These are phyloP conservation scores for Trissolcus basalis DNA, from an alignment of 1,140 invertebrate species.

Conservation along the genomic window DNA sequence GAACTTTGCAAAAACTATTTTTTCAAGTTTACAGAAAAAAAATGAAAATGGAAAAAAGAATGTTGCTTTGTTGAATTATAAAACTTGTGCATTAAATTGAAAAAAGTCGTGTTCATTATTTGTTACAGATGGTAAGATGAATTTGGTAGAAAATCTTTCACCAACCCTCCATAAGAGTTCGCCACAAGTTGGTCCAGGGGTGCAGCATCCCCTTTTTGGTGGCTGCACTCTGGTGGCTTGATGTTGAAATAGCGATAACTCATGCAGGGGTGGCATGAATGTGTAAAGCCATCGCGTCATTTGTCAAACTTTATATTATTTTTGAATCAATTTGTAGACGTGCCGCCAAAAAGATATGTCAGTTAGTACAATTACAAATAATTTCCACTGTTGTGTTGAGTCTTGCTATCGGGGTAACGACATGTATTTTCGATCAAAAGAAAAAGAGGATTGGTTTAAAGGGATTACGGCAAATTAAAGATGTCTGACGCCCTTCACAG, in stretches of 20 bases:
- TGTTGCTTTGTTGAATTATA: too few relatives aligned
- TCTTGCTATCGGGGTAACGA: neutral
- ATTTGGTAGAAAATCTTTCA: slow-evolving; percentile 20
- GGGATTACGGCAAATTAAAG: slow-evolving; percentile 56
- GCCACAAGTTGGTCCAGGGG: slow-evolving; percentile 68
- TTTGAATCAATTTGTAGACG: slow-evolving; percentile 18
- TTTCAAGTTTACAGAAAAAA: too few relatives aligned
- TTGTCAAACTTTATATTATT: slow-evolving; percentile 20
- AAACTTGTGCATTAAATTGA: too few relatives aligned
- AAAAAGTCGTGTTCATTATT: neutral
- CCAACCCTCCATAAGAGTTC: slow-evolving; percentile 61
- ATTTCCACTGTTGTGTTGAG: neutral
- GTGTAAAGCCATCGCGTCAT: slow-evolving; percentile 57
- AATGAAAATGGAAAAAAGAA: too few relatives aligned
- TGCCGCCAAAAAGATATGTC: neutral
- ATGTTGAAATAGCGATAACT: slow-evolving; percentile 33
- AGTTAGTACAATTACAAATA: slow-evolving; percentile 4
- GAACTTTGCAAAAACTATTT: too few relatives aligned
- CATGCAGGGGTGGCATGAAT: slow-evolving; percentile 55
- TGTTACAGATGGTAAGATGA: slow-evolving; percentile 53
- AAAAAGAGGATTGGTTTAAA: slow-evolving; percentile 16
- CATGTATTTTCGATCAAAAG: slow-evolving; percentile 10
- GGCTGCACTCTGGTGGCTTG: slow-evolving; percentile 56
- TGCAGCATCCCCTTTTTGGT: slow-evolving; percentile 58
- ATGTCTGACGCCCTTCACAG: slow-evolving; percentile 31